A percentile compares a stretch with the other conserved stretches of the same genome.
phyloP scores from a whole-genome alignment of 2,797 vertebrate genomes.

The Tiaroga cobitis region DNA sequence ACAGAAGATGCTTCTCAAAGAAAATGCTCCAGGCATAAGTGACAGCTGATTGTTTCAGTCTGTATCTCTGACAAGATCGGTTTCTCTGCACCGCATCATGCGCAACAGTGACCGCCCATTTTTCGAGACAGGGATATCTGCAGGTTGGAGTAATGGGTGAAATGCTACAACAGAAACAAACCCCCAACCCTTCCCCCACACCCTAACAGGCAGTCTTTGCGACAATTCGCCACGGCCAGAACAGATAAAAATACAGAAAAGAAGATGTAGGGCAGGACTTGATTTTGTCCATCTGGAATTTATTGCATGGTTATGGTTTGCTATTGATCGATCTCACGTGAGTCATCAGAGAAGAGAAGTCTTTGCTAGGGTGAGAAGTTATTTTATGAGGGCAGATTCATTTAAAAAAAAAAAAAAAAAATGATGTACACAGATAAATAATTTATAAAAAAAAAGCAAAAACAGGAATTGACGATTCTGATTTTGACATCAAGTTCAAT shows the following conservation, averaged over 20 bases:
- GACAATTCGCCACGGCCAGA: not conserved
- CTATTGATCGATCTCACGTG: not conserved
- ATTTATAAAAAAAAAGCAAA: not conserved
- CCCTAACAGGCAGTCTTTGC: not conserved
- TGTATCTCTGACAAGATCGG: not conserved
- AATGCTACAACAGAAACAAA: not conserved
- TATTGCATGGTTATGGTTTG: not conserved
- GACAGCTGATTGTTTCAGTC: not conserved
- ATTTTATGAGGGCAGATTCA: not conserved
- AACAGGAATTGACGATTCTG: not conserved
- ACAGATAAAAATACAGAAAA: too few species aligned
- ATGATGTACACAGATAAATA: not conserved
- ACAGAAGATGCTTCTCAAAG: not conserved
- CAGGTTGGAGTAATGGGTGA: not conserved
- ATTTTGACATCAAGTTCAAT: not conserved
- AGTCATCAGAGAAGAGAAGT: not conserved
- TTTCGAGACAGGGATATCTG: not conserved
- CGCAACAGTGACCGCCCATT: conserved; percentile 7
- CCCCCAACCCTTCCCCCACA: not conserved
- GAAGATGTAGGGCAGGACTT: too few species aligned
- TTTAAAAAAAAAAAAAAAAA: too few species aligned
- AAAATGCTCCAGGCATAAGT: not conserved
- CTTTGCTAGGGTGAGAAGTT: not conserved
- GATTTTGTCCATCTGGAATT: not conserved
- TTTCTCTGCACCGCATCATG: conserved; percentile 26